phyloP scores from a whole-genome alignment of 2,113 vertebrate species.

The Andinoacara biseriatus region DNA sequence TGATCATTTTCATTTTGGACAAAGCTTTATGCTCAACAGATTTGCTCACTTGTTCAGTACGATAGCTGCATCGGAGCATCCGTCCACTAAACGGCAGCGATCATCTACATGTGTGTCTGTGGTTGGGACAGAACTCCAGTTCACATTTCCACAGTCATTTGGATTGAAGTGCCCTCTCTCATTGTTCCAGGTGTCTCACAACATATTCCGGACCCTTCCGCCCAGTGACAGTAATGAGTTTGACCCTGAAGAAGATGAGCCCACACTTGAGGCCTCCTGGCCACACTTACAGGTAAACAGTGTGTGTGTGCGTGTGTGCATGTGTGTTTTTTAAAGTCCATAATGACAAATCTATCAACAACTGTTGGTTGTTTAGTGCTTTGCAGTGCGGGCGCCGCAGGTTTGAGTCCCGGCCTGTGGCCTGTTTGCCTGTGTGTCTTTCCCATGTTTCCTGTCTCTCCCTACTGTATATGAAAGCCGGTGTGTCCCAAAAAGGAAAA shows the following conservation, averaged over 20 bases:
- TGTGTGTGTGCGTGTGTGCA: neutral
- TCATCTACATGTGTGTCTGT: neutral
- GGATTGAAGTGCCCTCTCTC: neutral
- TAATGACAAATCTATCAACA: neutral
- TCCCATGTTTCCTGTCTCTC: no score
- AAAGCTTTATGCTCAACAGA: neutral
- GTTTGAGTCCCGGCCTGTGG: no score
- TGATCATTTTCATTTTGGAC: neutral
- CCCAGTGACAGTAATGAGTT: constrained; percentile 99
- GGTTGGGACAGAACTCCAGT: no score
- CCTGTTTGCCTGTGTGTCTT: no score
- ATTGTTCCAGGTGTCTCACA: constrained; percentile 90
- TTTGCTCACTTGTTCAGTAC: neutral
- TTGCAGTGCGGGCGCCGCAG: no score
- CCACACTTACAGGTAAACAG: constrained; percentile 94
- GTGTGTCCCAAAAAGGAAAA: no score
- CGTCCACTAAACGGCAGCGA: neutral
- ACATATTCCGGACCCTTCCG: constrained; percentile 99
- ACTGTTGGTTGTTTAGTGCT: no score
- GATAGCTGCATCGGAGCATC: neutral
- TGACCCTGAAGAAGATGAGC: constrained; percentile 99
- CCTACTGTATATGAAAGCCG: no score
- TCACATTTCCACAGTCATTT: neutral
- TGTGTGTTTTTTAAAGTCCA: neutral
- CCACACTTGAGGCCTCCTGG: constrained; percentile 98